Evolutionary conservation across 2,888 invertebrate genomes (phyloP).

Genomic region (Euproctis similis): DNA sequence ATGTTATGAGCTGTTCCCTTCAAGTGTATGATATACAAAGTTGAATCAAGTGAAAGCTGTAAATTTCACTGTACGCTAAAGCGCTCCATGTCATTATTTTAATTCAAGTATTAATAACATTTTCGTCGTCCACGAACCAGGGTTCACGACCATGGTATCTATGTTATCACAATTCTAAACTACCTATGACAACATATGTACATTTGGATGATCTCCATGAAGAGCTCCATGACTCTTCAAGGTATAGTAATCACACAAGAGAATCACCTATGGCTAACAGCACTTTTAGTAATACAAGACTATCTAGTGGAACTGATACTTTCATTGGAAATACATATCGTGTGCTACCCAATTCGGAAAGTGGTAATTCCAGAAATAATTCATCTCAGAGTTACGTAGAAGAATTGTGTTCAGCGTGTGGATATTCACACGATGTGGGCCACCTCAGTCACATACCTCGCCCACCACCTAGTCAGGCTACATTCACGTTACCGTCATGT

Average conservation of each 20-base stretch:
- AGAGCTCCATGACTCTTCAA: slow-evolving; percentile 19
- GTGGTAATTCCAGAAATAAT: not conserved
- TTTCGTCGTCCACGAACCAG: slow-evolving; percentile 46
- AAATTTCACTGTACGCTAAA: slow-evolving; percentile 28
- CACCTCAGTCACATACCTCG: slow-evolving; percentile 60
- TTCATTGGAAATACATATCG: slow-evolving; percentile 11
- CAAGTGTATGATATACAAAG: slow-evolving; percentile 46
- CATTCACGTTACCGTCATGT: slow-evolving; percentile 48
- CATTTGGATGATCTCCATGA: slow-evolving; percentile 46
- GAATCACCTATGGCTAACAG: slow-evolving; percentile 44
- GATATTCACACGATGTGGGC: slow-evolving; percentile 51
- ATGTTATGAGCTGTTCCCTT: slow-evolving; percentile 35
- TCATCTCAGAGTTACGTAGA: slow-evolving; percentile 1
- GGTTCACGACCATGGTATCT: slow-evolving; percentile 58
- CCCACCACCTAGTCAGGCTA: slow-evolving; percentile 47
- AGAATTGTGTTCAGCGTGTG: slow-evolving; percentile 15
- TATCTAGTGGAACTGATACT: slow-evolving; percentile 21
- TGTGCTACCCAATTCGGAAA: not conserved
- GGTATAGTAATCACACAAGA: slow-evolving; percentile 20
- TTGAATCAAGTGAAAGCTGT: slow-evolving; percentile 55
- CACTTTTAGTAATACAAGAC: slow-evolving; percentile 24
- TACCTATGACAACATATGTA: slow-evolving; percentile 53
- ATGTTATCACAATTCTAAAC: slow-evolving; percentile 61
- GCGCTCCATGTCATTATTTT: slow-evolving; percentile 36
- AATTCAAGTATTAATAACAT: slow-evolving; percentile 31